Percentiles rank a stretch among this genome's conserved stretches.
Evolutionary conservation across 35 echinoderm and acorn worm species (phyloP).

Genomic region (Lytechinus pictus): DNA sequence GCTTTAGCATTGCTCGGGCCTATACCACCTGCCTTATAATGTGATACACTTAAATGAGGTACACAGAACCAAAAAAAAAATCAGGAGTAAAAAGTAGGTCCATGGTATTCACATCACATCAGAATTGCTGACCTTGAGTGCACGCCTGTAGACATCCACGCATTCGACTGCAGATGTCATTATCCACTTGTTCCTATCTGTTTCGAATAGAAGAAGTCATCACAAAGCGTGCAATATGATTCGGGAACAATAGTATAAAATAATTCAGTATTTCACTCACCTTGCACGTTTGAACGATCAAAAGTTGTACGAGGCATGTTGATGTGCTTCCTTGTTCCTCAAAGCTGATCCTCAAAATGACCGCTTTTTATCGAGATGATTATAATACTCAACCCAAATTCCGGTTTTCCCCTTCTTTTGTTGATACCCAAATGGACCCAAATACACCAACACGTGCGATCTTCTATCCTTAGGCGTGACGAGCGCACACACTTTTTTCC

Average conservation of each 20-base stretch:
- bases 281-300: neutral
- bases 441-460: neutral
- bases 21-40: too few relatives aligned
- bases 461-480: neutral
- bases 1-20: too few relatives aligned
- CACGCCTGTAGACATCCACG: too few relatives aligned
- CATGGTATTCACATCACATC: too few relatives aligned
- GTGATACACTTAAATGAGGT: too few relatives aligned
- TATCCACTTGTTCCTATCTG: too few relatives aligned
- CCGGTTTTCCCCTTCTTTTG: neutral
- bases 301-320: constrained; percentile 3
- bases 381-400: neutral
- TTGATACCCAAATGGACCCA: neutral
- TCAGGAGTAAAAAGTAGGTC: too few relatives aligned
- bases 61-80: too few relatives aligned
- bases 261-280: neutral
- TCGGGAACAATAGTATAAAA: neutral
- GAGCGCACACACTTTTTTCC: neutral
- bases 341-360: neutral
- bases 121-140: too few relatives aligned
- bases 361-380: neutral
- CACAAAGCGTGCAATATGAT: neutral
- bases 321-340: neutral
- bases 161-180: too few relatives aligned
- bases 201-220: too few relatives aligned